Base-by-base conservation (phyloP, 1,140 invertebrate species). In the Limonius californicus region DNA sequence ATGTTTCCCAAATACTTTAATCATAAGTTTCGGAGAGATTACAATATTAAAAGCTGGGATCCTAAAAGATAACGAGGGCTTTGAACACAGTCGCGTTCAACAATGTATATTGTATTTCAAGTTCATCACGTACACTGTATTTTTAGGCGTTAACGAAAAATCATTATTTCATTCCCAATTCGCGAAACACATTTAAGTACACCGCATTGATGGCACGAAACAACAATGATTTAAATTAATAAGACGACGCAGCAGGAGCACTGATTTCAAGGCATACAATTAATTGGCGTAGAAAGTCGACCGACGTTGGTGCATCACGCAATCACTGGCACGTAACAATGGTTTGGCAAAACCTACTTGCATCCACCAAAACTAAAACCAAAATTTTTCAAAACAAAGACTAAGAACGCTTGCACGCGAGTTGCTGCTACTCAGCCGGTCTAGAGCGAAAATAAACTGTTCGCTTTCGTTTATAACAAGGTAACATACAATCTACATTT, bases 401-500 rank as follows among this genome's bases (percentile, higher is more conserved):
- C 9, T 27, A 4, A 3, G 3, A 27, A 27, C 23, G 23, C 23
- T 3, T 27, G 9, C 3, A 56, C 35, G 27, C 27, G 20, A 54
- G 19, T 18, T 56, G 14, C 54, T 32, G 35, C 35, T 35, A 56
- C 18, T 23, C 35, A 54, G 15, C 35, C 18, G 21, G 14, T 1
- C 12, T 14, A 14, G n/a, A 12, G n/a, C 16, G 12, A 43, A 43
- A 43, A n/a, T 43, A 16, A 14, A 39, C 35, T 19, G 45, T 50
- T 50, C 45, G 20, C 12, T 55, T 55, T 55, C 11, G n/a, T 32
- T 55, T 27, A 27, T 32, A 55, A 12, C 20, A 55, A 50, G 45
- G 45, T 55, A 55, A 55, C 18, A 16, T 55, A 15, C 35, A 60
- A 45, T 53, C 45, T n/a, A 50, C 27, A 45, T 53, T n/a, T 45